Conservation (phyloP, 2,797 vertebrate genomes). For the Phoxinus dragarum region DNA sequence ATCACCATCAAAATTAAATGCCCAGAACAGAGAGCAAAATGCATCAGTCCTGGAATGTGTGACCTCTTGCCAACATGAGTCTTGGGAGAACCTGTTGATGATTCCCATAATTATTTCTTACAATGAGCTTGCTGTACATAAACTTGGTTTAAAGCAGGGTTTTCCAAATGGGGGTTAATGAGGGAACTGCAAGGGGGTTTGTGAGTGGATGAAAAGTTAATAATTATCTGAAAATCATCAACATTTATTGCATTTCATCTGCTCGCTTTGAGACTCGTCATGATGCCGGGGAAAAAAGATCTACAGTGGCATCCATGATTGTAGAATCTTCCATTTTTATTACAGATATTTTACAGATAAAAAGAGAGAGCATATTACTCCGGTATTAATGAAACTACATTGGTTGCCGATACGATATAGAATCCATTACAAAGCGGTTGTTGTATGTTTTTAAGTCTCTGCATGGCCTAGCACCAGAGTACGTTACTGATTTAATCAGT, state of each 20-base stretch:
- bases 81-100: constrained; percentile 41
- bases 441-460: no score
- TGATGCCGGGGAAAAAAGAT: neutral
- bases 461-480: no score
- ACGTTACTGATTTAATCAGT: no score
- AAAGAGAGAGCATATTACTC: no score
- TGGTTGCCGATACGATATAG: no score
- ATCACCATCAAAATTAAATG: constrained; percentile 43
- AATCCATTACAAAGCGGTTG: no score
- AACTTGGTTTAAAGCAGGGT: neutral
- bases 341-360: no score
- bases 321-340: no score
- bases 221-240: neutral
- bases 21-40: constrained; percentile 11
- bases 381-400: no score
- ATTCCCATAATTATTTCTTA: neutral
- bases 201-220: neutral
- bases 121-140: neutral
- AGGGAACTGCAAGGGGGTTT: neutral
- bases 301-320: neutral
- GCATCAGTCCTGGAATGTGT: constrained; percentile 8
- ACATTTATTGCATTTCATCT: neutral
- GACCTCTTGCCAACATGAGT: neutral
- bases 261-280: neutral
- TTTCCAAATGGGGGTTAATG: neutral